Conservation (phyloP, 2,888 invertebrate species). For the Graphium colonna region DNA sequence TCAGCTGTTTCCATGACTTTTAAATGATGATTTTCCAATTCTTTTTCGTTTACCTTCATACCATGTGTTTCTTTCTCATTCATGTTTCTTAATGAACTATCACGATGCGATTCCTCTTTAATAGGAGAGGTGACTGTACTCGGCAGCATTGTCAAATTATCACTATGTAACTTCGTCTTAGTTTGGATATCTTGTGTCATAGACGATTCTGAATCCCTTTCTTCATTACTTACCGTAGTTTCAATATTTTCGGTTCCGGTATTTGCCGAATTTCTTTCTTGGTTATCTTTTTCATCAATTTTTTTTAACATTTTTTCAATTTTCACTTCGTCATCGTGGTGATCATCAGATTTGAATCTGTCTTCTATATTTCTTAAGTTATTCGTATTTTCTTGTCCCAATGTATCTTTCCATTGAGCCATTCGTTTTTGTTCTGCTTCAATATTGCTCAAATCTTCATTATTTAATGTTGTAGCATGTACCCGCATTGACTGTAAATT, state of each 20-base stretch:
- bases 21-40: neutral
- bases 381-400: constrained; percentile 52
- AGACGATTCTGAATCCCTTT: constrained; percentile 28
- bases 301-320: constrained; percentile 10
- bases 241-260: constrained; percentile 1
- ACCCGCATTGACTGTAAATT: constrained; percentile 48
- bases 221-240: constrained; percentile 10
- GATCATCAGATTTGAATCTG: constrained; percentile 42
- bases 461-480: constrained; percentile 37
- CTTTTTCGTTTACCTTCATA: neutral
- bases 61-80: neutral
- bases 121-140: neutral
- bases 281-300: constrained; percentile 5
- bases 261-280: neutral
- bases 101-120: neutral
- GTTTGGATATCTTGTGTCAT: constrained; percentile 29
- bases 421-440: constrained; percentile 51
- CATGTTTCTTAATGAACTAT: neutral
- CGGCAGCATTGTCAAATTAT: constrained; percentile 26
- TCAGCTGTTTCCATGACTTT: neutral
- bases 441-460: constrained; percentile 36
- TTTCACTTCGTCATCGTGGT: constrained; percentile 18
- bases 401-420: constrained; percentile 61
- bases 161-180: constrained; percentile 29
- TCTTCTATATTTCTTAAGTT: constrained; percentile 61